A percentile compares a stretch with the other conserved stretches of the same genome.
Conservation (phyloP, 2,797 vertebrate species). For the Lateolabrax maculatus region DNA sequence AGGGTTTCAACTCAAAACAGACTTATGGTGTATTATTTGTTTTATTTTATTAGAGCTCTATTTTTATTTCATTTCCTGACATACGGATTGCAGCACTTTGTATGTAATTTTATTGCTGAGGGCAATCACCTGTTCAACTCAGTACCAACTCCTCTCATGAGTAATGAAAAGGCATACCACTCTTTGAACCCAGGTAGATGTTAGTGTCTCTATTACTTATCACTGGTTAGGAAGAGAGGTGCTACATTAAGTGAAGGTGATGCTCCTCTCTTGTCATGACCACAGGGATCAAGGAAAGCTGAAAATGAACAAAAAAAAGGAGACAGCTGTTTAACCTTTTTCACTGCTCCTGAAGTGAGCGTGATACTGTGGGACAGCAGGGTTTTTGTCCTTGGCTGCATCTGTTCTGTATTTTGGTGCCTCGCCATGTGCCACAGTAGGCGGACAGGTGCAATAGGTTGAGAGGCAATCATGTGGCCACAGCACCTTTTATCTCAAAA, state of each 20-base stretch:
- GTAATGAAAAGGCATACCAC: too few species aligned
- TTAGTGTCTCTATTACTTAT: too few species aligned
- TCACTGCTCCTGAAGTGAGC: neutral
- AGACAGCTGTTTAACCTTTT: neutral
- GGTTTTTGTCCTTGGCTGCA: conserved; percentile 12
- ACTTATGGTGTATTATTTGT: too few species aligned
- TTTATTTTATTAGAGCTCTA: too few species aligned
- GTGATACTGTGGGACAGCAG: neutral
- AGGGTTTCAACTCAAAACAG: too few species aligned
- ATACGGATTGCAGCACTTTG: too few species aligned
- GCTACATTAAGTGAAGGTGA: conserved; percentile 29
- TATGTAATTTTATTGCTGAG: too few species aligned
- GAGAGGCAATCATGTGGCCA: neutral
- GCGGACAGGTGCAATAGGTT: neutral
- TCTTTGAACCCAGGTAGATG: too few species aligned
- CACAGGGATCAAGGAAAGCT: conserved; percentile 14
- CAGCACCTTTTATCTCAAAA: neutral
- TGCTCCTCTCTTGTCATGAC: conserved; percentile 20
- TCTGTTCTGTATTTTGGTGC: conserved; percentile 9
- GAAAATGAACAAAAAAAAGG: neutral
- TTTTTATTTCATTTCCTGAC: too few species aligned
- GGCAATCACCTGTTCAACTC: too few species aligned
- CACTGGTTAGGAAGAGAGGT: too few species aligned
- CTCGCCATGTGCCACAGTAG: neutral
- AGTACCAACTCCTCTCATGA: too few species aligned